phyloP scores from a whole-genome alignment of 1,140 invertebrate species.

The Lordiphosa stackelbergi region DNA sequence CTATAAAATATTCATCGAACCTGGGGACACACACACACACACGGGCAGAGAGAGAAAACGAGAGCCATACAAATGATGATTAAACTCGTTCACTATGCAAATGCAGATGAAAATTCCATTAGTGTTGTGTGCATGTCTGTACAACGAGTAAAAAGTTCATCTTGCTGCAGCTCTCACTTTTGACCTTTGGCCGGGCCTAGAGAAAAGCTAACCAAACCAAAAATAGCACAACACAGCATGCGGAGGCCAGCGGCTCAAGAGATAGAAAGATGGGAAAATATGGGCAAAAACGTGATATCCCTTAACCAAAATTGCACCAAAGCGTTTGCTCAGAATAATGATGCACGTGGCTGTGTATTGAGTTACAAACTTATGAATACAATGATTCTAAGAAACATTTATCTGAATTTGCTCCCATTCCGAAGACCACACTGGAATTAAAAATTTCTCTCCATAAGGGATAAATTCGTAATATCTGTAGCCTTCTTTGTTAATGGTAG shows the following conservation, averaged over 20 bases:
- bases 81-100: constrained; percentile 37
- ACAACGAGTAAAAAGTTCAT: neutral
- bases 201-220: constrained; percentile 8
- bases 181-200: constrained; percentile 28
- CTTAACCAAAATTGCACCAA: neutral
- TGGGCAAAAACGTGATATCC: constrained; percentile 14
- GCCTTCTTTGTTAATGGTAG: no score
- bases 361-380: no score
- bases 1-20: constrained; percentile 63
- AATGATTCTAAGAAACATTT: no score
- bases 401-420: no score
- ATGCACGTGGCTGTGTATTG: no score
- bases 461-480: no score
- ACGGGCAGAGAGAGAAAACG: neutral
- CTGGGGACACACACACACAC: constrained; percentile 3
- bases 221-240: constrained; percentile 29
- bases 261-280: neutral
- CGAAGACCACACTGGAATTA: no score
- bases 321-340: neutral
- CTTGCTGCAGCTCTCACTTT: constrained; percentile 13
- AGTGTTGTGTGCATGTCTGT: constrained; percentile 8
- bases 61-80: constrained; percentile 9
- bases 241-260: no score
- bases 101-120: constrained; percentile 39
- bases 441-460: no score